A percentile compares a stretch with the other conserved stretches of the same genome.
Conservation (phyloP, 2,797 vertebrate species). For the Peromyscus eremicus region DNA sequence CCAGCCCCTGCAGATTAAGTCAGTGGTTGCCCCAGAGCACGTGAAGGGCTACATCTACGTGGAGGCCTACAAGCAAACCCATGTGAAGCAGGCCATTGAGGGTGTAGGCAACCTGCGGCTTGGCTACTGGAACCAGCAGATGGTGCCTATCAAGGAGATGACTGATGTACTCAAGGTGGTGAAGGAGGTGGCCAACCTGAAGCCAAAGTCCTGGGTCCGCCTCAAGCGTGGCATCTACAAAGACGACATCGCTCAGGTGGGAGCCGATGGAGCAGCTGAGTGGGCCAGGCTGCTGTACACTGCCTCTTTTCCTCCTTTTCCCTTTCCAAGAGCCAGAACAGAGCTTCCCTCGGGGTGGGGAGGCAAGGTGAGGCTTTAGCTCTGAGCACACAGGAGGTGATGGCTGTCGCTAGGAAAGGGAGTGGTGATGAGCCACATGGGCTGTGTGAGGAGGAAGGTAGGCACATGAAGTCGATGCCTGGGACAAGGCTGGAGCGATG, state of each 20-base stretch:
- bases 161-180: conserved; percentile 98
- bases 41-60: conserved; percentile 98
- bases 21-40: conserved; percentile 96
- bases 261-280: rapidly evolving
- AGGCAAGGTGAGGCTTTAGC: not conserved
- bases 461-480: not conserved
- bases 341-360: not conserved
- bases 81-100: conserved; percentile 97
- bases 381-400: not conserved
- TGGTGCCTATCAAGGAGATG: conserved; percentile 99
- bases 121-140: conserved; percentile 99
- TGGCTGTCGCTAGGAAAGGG: not conserved
- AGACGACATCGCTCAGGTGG: conserved; percentile 98
- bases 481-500: not conserved
- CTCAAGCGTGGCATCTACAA: conserved; percentile 98
- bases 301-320: not conserved
- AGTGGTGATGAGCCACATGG: not conserved
- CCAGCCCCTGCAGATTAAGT: conserved; percentile 97
- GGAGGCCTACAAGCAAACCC: conserved; percentile 98
- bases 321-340: not conserved
- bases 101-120: conserved; percentile 97
- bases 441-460: not conserved
- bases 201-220: conserved; percentile 98
- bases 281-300: not conserved
- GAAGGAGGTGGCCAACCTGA: conserved; percentile 98